Base-by-base conservation (phyloP, 2,113 vertebrate species). In the Siniperca knerii region DNA sequence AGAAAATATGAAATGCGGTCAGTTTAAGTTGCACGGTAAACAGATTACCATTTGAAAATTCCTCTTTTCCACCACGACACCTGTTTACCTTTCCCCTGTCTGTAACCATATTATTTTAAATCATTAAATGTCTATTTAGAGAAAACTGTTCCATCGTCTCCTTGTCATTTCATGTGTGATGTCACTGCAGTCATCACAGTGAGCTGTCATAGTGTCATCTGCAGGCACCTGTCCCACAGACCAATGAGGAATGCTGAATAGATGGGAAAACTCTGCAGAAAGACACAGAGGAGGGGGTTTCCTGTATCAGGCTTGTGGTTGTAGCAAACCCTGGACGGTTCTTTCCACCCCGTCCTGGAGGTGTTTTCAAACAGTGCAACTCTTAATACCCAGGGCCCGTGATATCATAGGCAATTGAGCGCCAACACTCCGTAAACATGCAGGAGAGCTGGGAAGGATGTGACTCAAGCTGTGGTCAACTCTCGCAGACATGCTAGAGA, bases 71-170 rank as follows among this genome's bases (percentile, higher is more conserved):
- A 84, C 37, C 68, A 67, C 55, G 2, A 75, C 84, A 84, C 66
- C 79, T 87, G 80, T 85, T 83, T 72, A 75, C 84, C 79, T 58
- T 48, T 72, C n/a, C 73, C 75, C 74, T 33, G 70, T 89, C 87
- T 94, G 88, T 91, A 92, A 75, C 83, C 84, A 68, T 60, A 74
- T 52, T 23, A 64, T 93, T 91, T 92, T 57, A 90, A 92, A 93
- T 92, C 93, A 94, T 91, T 95, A 94, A 94, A 94, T 92, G 91
- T 93, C 91, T 90, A 91, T 94, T 93, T 92, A 94, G 94, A 92
- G 92, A 93, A 94, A 92, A 91, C 37, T 25, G 66, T 80, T 90
- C 75, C 89, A 77, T 64, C 62, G 77, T 52, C 52, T 86, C 23
- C 25, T 73, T 71, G 79, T 92, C 89, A 90, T 84, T 93, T 82